Evolutionary conservation across 2,888 invertebrate genomes (phyloP).

Genomic region (Diplolepis rosae): DNA sequence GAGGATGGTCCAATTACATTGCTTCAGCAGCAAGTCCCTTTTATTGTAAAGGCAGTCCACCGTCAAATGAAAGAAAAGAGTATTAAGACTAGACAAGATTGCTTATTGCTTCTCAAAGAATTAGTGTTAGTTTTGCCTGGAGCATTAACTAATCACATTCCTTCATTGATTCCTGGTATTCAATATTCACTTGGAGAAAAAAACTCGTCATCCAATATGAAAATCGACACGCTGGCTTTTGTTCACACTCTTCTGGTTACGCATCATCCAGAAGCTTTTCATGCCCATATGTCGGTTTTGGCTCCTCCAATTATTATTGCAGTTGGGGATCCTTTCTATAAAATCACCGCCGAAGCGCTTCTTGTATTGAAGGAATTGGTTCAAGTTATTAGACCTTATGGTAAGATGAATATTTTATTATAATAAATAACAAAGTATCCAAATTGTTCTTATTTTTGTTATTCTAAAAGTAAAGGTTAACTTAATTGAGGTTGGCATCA

Average conservation of each 20-base stretch:
- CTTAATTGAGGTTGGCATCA: too few species aligned
- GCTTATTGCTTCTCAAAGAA: conserved; percentile 92
- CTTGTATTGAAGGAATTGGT: conserved; percentile 94
- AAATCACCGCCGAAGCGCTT: conserved; percentile 97
- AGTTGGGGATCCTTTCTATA: conserved; percentile 97
- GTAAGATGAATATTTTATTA: conserved; percentile 72
- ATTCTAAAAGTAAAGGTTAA: too few species aligned
- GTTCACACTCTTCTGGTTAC: conserved; percentile 88
- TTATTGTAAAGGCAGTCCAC: conserved; percentile 91
- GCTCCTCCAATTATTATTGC: conserved; percentile 91
- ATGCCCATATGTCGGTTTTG: conserved; percentile 85
- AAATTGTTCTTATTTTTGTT: too few species aligned
- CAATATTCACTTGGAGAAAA: conserved; percentile 93
- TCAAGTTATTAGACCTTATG: conserved; percentile 92
- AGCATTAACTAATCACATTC: conserved; percentile 88
- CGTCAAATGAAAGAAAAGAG: conserved; percentile 90
- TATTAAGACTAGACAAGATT: conserved; percentile 92
- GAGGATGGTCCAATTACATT: conserved; percentile 81
- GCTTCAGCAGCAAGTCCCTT: conserved; percentile 80
- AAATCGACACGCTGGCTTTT: conserved; percentile 96
- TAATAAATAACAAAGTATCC: too few species aligned
- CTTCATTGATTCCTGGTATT: conserved; percentile 90
- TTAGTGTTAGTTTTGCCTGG: conserved; percentile 92
- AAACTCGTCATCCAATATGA: conserved; percentile 97
- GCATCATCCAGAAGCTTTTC: conserved; percentile 87